These are phyloP conservation scores for Eubasilissa regina DNA, from an alignment of 1,140 invertebrate genomes.

Conservation along the genomic window DNA sequence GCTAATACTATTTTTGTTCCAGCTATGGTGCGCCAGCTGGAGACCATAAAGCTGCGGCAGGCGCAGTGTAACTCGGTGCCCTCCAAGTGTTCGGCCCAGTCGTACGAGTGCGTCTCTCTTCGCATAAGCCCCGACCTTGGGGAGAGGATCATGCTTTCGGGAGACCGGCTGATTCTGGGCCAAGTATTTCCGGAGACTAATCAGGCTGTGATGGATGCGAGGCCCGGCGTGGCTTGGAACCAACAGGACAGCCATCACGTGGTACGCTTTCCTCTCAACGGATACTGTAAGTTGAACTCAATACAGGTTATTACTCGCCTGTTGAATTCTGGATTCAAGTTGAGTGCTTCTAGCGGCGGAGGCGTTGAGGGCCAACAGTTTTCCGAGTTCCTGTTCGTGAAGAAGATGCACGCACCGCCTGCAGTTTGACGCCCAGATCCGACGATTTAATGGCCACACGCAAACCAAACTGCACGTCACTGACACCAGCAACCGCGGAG, in stretches of 20 bases:
- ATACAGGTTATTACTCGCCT: conserved; percentile 91
- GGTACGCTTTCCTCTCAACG: conserved; percentile 92
- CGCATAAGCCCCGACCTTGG: conserved; percentile 92
- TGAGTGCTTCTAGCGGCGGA: conserved; percentile 89
- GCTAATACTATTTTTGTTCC: too few relatives aligned
- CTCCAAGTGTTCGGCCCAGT: conserved; percentile 62
- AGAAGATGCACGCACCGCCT: conserved; percentile 66
- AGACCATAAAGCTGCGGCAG: conserved; percentile 72
- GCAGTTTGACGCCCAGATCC: background rate
- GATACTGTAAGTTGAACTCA: conserved; percentile 93
- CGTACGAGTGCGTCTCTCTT: conserved; percentile 88
- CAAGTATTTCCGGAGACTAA: conserved; percentile 87
- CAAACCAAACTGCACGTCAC: background rate
- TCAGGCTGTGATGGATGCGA: conserved; percentile 86
- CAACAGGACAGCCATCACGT: conserved; percentile 88
- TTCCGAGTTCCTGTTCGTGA: conserved; percentile 91
- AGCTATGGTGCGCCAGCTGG: conserved; percentile 85
- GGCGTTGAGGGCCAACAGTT: conserved; percentile 94
- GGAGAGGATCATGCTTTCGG: conserved; percentile 89
- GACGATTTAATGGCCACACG: background rate
- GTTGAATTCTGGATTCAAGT: conserved; percentile 86
- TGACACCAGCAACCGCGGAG: background rate
- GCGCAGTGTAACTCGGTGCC: conserved; percentile 36
- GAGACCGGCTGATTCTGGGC: conserved; percentile 84
- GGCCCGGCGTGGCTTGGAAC: conserved; percentile 87